These are phyloP conservation scores for Drosophila insularis DNA, from an alignment of 1,140 invertebrate species.

Conservation along the genomic window DNA sequence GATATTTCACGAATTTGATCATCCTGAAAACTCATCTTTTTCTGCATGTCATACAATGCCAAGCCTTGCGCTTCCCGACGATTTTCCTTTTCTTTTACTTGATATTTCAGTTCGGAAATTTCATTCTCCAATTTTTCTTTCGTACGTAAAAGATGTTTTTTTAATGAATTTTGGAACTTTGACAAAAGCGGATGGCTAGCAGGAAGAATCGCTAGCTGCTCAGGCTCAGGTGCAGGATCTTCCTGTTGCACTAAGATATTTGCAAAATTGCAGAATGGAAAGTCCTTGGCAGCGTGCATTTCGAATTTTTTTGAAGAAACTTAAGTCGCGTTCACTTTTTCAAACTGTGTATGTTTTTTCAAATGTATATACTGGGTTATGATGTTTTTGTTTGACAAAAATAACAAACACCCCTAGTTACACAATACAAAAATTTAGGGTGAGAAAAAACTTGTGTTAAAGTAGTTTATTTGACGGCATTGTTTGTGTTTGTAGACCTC, in stretches of 20 bases:
- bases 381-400: too few species aligned
- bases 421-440: too few species aligned
- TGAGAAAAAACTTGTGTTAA: too few species aligned
- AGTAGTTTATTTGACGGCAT: too few species aligned
- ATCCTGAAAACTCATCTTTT: slow-evolving; percentile 84
- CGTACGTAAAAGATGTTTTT: slow-evolving; percentile 84
- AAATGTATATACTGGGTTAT: too few species aligned
- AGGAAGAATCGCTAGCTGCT: slow-evolving; percentile 62
- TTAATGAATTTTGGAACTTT: slow-evolving; percentile 86
- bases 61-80: slow-evolving; percentile 82
- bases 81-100: slow-evolving; percentile 81
- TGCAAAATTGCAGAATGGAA: slow-evolving; percentile 53
- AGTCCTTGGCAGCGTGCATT: slow-evolving; percentile 45
- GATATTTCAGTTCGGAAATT: slow-evolving; percentile 84
- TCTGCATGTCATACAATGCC: slow-evolving; percentile 83
- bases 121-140: slow-evolving; percentile 84
- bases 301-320: not conserved
- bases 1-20: slow-evolving; percentile 83
- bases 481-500: too few species aligned
- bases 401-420: too few species aligned
- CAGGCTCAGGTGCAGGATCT: slow-evolving; percentile 36
- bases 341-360: too few species aligned
- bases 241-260: slow-evolving; percentile 23
- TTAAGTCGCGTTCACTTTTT: not conserved
- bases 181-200: slow-evolving; percentile 86